Evolutionary conservation across 64 coral and sea anemone genomes (phyloP), one percentile per base, ranked within the genome.

Genomic region (Hydrozoanthus tunicans): DNA sequence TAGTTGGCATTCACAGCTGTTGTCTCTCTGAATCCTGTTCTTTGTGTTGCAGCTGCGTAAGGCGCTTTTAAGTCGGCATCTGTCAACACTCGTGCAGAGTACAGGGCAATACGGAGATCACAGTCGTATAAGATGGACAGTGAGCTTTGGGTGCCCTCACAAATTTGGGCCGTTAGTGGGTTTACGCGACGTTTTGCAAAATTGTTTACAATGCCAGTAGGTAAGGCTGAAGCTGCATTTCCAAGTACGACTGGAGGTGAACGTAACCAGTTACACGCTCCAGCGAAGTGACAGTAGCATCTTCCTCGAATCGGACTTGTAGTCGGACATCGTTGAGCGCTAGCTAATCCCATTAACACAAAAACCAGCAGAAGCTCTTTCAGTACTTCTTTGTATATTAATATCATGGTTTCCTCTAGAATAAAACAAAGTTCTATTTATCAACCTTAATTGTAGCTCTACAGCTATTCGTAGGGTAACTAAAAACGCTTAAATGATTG

Each of bases 221-320:
- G 32, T 43, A 43, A 43, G 32, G 32, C 32, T 43, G 32, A 43
- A 10, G 24, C 25, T 5, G 81, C 3, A 12, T 11, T 53, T 1
- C 61, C 8, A 4, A 6, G 7, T 5, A 62, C 6, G 11, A 6
- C n/a, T 54, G 81, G 81, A 3, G 81, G 62, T 13, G 27, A 14
- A 51, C 0, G 7, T 1, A 62, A 17, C 81, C 81, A 83, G 14
- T 83, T 62, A 66, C 81, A 83, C 6, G 26, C 81, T 64, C 81
- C 59, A 32, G 63, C 13, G 59, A 81, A 81, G 63, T 81, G 79
- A 43, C 79, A 81, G 7, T 63, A n/a, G 54, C 81, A 83, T 10
- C 57, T n/a, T 6, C 77, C 77, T 3, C 5, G 10, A 6, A 79
- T 79, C 20, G 77, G 13, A 17, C 15, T 58, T 15, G 11, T 79